phyloP scores from a whole-genome alignment of 2,113 vertebrate species.

The Laticauda colubrina region DNA sequence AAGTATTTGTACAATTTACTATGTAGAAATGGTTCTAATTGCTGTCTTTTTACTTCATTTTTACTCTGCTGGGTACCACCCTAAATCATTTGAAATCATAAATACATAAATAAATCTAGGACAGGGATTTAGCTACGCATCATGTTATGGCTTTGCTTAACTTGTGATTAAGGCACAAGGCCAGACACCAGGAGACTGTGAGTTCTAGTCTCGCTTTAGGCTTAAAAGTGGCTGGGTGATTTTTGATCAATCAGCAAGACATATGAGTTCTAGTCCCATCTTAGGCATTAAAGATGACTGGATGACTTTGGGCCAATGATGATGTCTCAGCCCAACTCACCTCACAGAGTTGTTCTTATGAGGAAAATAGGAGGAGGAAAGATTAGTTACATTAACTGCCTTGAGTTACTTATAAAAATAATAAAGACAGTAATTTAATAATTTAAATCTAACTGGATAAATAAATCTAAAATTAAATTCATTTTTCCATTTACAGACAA shows the following conservation, averaged over 20 bases:
- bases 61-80: background rate
- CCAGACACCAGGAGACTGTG: background rate
- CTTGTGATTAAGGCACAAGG: background rate
- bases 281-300: background rate
- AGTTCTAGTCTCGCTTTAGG: background rate
- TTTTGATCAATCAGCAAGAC: background rate
- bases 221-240: background rate
- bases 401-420: background rate
- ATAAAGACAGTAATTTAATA: background rate
- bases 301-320: background rate
- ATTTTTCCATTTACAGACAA: background rate
- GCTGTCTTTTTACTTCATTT: background rate
- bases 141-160: background rate
- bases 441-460: background rate
- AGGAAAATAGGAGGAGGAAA: background rate
- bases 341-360: background rate
- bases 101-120: background rate
- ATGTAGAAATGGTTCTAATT: background rate
- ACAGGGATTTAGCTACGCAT: background rate
- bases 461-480: background rate
- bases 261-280: background rate
- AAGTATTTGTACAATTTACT: background rate
- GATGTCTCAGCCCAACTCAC: background rate
- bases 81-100: background rate
- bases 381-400: background rate